phyloP scores from a whole-genome alignment of 2,113 vertebrate genomes.

The Leptocoma aspasia region DNA sequence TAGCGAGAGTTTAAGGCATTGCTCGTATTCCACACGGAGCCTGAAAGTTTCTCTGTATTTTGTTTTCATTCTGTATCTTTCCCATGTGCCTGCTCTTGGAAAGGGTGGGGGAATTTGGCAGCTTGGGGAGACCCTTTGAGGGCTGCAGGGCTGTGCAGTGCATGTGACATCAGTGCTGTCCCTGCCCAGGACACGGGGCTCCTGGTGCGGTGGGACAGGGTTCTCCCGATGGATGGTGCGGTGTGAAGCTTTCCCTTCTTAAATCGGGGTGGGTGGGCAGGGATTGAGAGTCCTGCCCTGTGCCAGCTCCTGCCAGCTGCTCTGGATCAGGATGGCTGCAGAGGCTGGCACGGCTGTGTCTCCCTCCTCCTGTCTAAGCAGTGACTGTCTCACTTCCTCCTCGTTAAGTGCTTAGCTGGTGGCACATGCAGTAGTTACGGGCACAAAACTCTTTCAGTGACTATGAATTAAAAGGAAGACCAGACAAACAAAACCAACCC shows the following conservation, averaged over 20 bases:
- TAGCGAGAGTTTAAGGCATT: neutral
- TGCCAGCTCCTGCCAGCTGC: neutral
- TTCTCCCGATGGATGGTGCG: neutral
- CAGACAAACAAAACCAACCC: neutral
- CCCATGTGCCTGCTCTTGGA: neutral
- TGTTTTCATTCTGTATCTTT: neutral
- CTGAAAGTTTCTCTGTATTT: neutral
- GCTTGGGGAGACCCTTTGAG: neutral
- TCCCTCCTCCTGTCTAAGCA: neutral
- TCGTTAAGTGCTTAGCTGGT: neutral
- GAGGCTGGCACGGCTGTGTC: neutral
- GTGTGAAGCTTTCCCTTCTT: neutral
- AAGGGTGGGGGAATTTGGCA: neutral
- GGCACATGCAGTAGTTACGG: neutral
- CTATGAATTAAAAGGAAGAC: neutral
- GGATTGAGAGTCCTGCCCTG: neutral
- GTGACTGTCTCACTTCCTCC: neutral
- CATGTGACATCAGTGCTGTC: fast-evolving
- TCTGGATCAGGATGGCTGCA: neutral
- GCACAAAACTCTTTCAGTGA: neutral
- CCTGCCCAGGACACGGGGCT: neutral
- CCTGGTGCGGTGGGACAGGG: fast-evolving
- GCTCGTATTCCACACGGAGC: neutral
- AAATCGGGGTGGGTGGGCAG: fast-evolving
- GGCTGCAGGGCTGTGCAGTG: neutral